These are phyloP conservation scores for Hippoglossus stenolepis DNA, from an alignment of 2,113 vertebrate genomes.

Conservation along the genomic window DNA sequence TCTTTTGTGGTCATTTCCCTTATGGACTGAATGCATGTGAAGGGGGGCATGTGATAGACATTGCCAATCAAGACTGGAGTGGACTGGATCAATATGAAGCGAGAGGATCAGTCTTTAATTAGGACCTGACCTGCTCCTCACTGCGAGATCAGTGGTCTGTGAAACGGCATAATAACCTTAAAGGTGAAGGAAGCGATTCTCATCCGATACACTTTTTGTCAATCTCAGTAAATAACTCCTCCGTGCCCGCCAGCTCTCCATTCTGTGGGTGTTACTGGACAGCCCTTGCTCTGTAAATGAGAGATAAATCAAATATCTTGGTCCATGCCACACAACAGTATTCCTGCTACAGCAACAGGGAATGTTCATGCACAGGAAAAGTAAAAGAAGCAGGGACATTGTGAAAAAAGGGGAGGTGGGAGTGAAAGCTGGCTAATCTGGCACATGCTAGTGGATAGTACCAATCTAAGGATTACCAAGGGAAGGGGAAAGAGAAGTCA, in stretches of 20 bases:
- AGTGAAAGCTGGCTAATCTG: background rate
- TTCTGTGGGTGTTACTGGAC: background rate
- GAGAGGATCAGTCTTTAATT: constrained; percentile 65
- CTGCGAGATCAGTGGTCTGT: constrained; percentile 64
- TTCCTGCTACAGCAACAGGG: background rate
- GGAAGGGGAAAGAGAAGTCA: background rate
- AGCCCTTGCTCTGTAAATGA: background rate
- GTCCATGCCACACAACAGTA: no score
- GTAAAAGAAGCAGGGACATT: background rate
- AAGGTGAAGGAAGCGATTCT: background rate
- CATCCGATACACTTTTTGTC: background rate
- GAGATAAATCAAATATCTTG: background rate
- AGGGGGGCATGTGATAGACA: constrained; percentile 43
- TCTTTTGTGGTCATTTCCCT: background rate
- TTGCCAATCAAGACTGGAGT: constrained; percentile 49
- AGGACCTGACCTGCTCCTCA: constrained; percentile 55
- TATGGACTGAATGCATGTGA: background rate
- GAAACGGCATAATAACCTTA: constrained; percentile 52
- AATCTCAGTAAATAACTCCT: background rate
- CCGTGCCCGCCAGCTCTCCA: no score
- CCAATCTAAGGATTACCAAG: background rate
- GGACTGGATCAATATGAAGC: constrained; percentile 67
- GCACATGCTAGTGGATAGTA: no score
- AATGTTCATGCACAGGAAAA: background rate
- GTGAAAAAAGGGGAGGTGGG: background rate